These are phyloP conservation scores for Epistrophella euchroma DNA, from an alignment of 2,888 invertebrate genomes.

Conservation along the genomic window DNA sequence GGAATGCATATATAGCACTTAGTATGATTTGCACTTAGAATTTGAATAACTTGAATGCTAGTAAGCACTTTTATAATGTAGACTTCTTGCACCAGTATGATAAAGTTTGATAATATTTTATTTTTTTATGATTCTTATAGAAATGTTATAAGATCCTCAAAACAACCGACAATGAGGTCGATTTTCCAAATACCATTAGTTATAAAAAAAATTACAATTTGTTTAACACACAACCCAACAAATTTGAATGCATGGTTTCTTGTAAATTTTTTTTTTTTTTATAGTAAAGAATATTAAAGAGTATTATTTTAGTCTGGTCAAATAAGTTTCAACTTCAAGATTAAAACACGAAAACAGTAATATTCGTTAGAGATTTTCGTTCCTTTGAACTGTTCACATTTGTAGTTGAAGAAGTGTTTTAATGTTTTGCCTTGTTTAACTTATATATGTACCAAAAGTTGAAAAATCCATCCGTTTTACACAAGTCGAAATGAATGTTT, in stretches of 20 bases:
- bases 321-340: too few species aligned
- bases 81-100: background rate
- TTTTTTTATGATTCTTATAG: background rate
- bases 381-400: too few species aligned
- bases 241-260: background rate
- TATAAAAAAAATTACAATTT: background rate
- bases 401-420: too few species aligned
- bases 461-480: too few species aligned
- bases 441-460: too few species aligned
- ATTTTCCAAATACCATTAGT: background rate
- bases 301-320: too few species aligned
- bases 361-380: too few species aligned
- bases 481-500: too few species aligned
- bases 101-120: background rate
- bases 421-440: too few species aligned
- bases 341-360: too few species aligned
- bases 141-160: background rate
- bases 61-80: background rate
- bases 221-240: background rate
- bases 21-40: slow-evolving; percentile 47
- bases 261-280: background rate
- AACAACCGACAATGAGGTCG: background rate
- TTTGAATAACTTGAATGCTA: background rate
- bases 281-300: background rate
- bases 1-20: slow-evolving; percentile 39